Percentiles rank a stretch among this genome's conserved stretches.
These are phyloP conservation scores for Hedya salicella DNA, from an alignment of 2,888 invertebrate species.

Conservation along the genomic window DNA sequence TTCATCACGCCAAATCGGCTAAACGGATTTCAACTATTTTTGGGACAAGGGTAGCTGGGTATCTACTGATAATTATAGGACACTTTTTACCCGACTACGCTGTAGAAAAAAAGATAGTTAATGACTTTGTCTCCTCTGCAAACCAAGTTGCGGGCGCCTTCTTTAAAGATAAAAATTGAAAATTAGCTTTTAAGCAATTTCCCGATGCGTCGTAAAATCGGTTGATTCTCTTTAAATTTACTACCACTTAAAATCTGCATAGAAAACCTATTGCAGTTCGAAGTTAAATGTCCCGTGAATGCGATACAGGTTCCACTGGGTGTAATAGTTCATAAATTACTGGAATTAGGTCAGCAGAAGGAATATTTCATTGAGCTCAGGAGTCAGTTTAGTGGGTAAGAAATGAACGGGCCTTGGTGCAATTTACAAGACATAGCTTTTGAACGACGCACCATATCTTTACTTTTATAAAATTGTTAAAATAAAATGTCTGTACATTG, in stretches of 20 bases:
- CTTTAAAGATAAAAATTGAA: no score
- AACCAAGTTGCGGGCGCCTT: no score
- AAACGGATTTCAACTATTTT: no score
- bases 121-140: no score
- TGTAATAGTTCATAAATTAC: conserved; percentile 22
- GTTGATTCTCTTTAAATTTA: not conserved
- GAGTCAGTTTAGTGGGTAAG: conserved; percentile 25
- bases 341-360: not conserved
- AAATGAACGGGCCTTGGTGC: conserved; percentile 9
- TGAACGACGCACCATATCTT: no score
- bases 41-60: no score
- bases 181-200: not conserved
- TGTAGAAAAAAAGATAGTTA: no score
- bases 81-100: no score
- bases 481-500: no score
- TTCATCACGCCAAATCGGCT: no score
- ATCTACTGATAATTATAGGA: no score
- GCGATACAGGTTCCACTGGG: conserved; percentile 2
- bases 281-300: conserved; percentile 22
- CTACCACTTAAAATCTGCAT: not conserved
- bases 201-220: not conserved
- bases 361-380: conserved; percentile 24
- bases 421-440: not conserved
- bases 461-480: no score
- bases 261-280: conserved; percentile 3